These are phyloP conservation scores for Laterallus jamaicensis DNA, from an alignment of 2,113 vertebrate genomes.

Conservation along the genomic window DNA sequence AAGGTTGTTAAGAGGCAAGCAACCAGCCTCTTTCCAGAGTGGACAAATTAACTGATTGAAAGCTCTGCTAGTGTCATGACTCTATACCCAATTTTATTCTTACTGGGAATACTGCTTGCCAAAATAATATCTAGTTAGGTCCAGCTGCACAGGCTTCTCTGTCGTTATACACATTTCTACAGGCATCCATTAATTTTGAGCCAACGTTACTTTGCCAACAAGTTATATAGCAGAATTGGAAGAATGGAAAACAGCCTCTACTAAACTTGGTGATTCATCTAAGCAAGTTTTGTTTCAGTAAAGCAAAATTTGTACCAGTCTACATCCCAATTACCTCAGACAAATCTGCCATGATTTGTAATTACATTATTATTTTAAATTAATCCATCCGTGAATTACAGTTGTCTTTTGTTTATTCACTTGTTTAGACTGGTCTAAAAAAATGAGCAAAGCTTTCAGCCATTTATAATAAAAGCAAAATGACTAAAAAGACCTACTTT, in stretches of 20 bases:
- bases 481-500: slow-evolving; percentile 73
- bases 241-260: not conserved
- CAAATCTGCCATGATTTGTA: slow-evolving; percentile 74
- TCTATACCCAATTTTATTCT: not conserved
- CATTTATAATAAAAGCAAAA: slow-evolving; percentile 80
- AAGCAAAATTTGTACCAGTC: slow-evolving; percentile 70
- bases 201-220: not conserved
- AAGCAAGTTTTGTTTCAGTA: slow-evolving; percentile 32
- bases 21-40: not conserved
- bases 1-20: not conserved
- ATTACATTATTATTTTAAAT: slow-evolving; percentile 78
- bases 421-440: slow-evolving; percentile 70
- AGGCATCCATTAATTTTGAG: not conserved
- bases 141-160: not conserved
- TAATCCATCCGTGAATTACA: slow-evolving; percentile 77
- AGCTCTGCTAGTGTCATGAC: not conserved
- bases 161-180: not conserved
- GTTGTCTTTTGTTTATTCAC: slow-evolving; percentile 74
- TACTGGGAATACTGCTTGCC: not conserved
- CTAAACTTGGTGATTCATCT: not conserved
- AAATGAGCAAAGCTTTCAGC: slow-evolving; percentile 73
- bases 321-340: slow-evolving; percentile 71
- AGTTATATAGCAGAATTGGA: not conserved
- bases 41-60: not conserved
- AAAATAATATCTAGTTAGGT: not conserved